Base-by-base conservation (phyloP, 2,797 vertebrate species). In the Miichthys miiuy region DNA sequence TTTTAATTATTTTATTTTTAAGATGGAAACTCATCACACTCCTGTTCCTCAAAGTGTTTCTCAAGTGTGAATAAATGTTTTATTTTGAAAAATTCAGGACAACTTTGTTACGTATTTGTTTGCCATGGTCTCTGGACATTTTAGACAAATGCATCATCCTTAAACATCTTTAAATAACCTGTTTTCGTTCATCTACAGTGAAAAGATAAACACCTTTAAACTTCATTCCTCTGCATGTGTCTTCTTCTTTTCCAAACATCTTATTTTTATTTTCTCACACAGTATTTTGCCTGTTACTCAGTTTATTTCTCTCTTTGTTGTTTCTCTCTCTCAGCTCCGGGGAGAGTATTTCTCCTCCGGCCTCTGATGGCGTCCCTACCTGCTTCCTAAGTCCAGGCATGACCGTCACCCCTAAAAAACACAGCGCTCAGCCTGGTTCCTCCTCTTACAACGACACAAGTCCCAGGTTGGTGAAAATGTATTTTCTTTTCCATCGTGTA, bases 401-500 rank as follows among this genome's bases (percentile, higher is more conserved):
- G 91, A 92, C 84, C 42, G 60, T 90, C 70, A 68, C 75, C 55
- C 80, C 78, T 14, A 48, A 69, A n/a, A 72, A 38, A 47, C 41
- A 77, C 83, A 82, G 20, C 27, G n/a, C 14, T 74, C 75, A 76
- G 68, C 69, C 75, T 41, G 70, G 54, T 75, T 87, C 72, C 51
- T 80, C 81, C 62, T 89, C 68, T 44, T 14, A 27, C 79, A 62
- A 23, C 61, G 6, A 48, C 71, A 76, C 48, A 41, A 82, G 61
- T 23, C 51, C 52, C 66, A 92, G 92, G 91, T 93, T 52, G n/a
- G 92, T 87, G 51, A 42, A 6, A 7, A 13, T 71, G 17, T 54
- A 38, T 75, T 68, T 65, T 52, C 0, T 13, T 42, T 52, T 38
- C 62, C 12, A n/a, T 56, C 9, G 0, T 52, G 18, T 25, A 27